Evolutionary conservation across 1,140 invertebrate genomes (phyloP).

Genomic region (Drosophila eugracilis): DNA sequence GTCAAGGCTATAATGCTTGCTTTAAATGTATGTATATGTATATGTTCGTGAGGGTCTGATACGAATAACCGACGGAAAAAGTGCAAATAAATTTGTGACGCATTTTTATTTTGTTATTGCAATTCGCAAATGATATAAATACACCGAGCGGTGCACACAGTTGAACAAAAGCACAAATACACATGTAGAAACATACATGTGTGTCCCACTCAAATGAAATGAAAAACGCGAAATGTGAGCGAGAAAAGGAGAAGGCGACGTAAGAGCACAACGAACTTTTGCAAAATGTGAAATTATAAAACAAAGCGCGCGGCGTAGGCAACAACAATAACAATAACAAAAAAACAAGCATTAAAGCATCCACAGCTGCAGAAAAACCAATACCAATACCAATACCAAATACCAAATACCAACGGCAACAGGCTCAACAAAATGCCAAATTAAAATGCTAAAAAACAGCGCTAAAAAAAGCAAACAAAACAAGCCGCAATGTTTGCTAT

Average conservation of each 20-base stretch:
- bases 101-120: constrained; percentile 79
- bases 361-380: constrained; percentile 6
- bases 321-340: constrained; percentile 9
- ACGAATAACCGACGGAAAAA: constrained; percentile 58
- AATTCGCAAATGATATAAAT: constrained; percentile 79
- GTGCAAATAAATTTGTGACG: constrained; percentile 80
- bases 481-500: constrained; percentile 51
- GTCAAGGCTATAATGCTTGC: constrained; percentile 47
- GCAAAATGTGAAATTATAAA: constrained; percentile 78
- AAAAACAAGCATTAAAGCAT: constrained; percentile 3
- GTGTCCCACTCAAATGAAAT: constrained; percentile 20
- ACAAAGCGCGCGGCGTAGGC: constrained; percentile 45
- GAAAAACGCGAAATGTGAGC: constrained; percentile 49
- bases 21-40: background rate
- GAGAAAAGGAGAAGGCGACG: constrained; percentile 46
- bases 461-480: constrained; percentile 49
- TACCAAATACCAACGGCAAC: constrained; percentile 7
- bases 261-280: constrained; percentile 81
- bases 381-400: background rate
- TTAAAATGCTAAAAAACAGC: constrained; percentile 65
- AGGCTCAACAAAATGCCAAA: constrained; percentile 50
- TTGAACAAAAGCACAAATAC: constrained; percentile 6
- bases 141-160: constrained; percentile 10
- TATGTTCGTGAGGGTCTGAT: constrained; percentile 23
- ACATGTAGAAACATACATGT: constrained; percentile 2